Evolutionary conservation across 2,113 vertebrate genomes (phyloP).

Genomic region (Campylomormyrus numenius): DNA sequence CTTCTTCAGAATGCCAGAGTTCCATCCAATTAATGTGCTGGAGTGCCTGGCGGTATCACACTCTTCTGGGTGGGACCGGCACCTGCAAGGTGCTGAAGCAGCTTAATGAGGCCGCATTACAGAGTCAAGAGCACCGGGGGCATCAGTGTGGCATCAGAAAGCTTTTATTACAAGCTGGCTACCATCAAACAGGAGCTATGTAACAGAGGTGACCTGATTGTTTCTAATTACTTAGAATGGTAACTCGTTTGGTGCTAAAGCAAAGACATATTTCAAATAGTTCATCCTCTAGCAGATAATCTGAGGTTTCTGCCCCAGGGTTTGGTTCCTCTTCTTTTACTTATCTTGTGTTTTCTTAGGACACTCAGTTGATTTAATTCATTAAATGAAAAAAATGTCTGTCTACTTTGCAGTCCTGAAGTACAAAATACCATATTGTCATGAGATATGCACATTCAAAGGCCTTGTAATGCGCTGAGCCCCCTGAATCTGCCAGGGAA

Average conservation of each 20-base stretch:
- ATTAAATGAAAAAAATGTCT: neutral
- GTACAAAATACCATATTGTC: neutral
- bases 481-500: neutral
- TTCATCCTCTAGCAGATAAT: neutral
- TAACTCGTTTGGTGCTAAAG: neutral
- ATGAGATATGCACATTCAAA: neutral
- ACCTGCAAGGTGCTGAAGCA: neutral
- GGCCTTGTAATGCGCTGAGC: neutral
- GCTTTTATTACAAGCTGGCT: neutral
- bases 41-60: neutral
- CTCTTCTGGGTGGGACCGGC: neutral
- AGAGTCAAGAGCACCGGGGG: neutral
- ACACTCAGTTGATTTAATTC: neutral
- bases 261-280: neutral
- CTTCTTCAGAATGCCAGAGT: neutral
- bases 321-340: neutral
- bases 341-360: neutral
- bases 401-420: neutral
- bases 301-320: neutral
- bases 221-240: neutral
- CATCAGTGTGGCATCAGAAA: neutral
- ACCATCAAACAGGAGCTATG: neutral
- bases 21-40: neutral
- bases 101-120: neutral
- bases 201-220: neutral